phyloP scores from a whole-genome alignment of 2,113 vertebrate genomes.

The Toxostoma redivivum region DNA sequence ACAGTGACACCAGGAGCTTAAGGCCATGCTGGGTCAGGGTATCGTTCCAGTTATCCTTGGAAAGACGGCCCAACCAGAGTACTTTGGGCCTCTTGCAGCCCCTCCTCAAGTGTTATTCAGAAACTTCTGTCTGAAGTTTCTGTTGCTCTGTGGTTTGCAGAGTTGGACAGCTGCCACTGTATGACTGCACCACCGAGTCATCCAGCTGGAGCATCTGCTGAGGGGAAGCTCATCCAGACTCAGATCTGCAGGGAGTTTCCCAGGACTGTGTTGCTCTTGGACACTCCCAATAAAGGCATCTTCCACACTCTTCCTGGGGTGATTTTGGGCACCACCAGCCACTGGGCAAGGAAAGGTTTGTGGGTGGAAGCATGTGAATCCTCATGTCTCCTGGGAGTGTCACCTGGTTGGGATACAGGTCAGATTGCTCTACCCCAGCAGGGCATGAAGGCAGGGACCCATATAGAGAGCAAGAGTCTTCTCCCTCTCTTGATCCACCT shows the following conservation, averaged over 20 bases:
- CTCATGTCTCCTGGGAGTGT: neutral
- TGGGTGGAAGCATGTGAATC: neutral
- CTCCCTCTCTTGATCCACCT: neutral
- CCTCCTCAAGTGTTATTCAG: neutral
- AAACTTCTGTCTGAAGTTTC: neutral
- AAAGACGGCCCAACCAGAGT: neutral
- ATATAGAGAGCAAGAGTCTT: neutral
- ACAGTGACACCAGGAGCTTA: neutral
- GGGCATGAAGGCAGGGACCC: neutral
- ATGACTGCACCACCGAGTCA: neutral
- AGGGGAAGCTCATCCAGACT: neutral
- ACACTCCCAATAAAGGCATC: neutral
- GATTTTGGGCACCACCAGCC: neutral
- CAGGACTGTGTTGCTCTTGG: neutral
- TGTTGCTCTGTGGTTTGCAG: neutral
- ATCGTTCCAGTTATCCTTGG: neutral
- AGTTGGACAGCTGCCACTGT: neutral
- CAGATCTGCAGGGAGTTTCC: neutral
- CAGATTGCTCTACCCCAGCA: neutral
- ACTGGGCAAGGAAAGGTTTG: neutral
- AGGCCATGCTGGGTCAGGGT: fast-evolving
- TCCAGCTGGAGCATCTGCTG: neutral
- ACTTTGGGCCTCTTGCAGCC: neutral
- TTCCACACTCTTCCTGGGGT: neutral
- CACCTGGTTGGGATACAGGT: neutral